Conservation (phyloP, 2,888 invertebrate genomes). For the Arrhopalites spinosus region DNA sequence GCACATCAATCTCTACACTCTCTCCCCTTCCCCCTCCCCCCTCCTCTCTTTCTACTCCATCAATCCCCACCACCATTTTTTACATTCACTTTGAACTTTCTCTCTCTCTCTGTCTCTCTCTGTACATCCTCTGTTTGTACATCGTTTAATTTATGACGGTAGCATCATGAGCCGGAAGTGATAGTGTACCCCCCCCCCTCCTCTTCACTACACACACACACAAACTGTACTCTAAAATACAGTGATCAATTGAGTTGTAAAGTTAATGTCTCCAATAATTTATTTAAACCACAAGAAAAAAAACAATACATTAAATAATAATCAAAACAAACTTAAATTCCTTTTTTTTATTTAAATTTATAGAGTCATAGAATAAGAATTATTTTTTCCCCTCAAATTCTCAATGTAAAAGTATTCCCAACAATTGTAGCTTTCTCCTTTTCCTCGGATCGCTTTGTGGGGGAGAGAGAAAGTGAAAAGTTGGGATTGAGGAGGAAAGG, state of each 20-base stretch:
- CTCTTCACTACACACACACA: neutral
- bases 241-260: neutral
- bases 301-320: too few relatives aligned
- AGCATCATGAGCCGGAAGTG: neutral
- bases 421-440: too few relatives aligned
- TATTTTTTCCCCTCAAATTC: too few relatives aligned
- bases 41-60: neutral
- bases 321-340: neutral
- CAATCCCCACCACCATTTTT: slow-evolving; percentile 23
- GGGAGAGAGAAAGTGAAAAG: neutral
- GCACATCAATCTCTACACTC: slow-evolving; percentile 32
- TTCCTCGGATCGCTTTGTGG: too few relatives aligned
- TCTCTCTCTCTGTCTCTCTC: slow-evolving; percentile 11
- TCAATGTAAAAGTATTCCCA: too few relatives aligned
- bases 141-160: neutral
- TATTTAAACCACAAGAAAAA: neutral
- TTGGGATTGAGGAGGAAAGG: neutral
- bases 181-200: neutral
- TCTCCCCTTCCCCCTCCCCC: neutral
- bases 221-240: neutral
- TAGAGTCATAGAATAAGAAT: too few relatives aligned
- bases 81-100: slow-evolving; percentile 29
- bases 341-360: too few relatives aligned
- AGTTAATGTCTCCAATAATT: neutral
- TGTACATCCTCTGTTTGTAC: neutral